Conservation (phyloP, 2,888 invertebrate genomes). For the Trichogramma evanescens region DNA sequence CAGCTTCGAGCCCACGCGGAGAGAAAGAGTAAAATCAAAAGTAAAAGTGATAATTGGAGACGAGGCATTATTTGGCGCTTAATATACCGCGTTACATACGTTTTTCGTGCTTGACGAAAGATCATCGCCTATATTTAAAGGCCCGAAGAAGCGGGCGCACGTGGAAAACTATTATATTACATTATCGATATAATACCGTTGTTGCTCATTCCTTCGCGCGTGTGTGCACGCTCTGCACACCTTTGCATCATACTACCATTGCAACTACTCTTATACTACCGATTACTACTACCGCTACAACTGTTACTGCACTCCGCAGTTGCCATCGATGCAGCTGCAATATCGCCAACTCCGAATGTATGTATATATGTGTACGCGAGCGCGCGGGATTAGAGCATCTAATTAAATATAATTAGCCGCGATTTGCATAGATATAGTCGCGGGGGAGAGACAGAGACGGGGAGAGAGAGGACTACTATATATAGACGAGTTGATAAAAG, state of each 20-base stretch:
- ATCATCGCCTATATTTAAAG: conserved; percentile 3
- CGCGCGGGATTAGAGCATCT: conserved; percentile 43
- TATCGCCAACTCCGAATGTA: not conserved
- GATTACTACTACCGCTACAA: conserved; percentile 11
- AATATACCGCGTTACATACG: too few relatives aligned
- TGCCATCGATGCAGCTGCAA: not conserved
- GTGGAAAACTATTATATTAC: too few relatives aligned
- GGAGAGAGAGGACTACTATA: conserved; percentile 35
- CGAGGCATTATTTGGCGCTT: not conserved
- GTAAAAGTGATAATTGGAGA: conserved; percentile 13
- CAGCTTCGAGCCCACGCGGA: too few relatives aligned
- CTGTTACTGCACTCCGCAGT: conserved; percentile 18
- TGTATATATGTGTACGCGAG: not conserved
- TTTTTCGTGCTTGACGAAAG: not conserved
- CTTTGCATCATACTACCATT: conserved; percentile 17
- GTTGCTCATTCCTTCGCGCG: conserved; percentile 27
- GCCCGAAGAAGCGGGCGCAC: too few relatives aligned
- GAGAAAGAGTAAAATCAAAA: not conserved
- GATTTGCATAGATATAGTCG: conserved; percentile 47
- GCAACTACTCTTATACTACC: not conserved
- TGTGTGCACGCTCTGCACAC: conserved; percentile 21
- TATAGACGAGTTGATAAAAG: conserved; percentile 35
- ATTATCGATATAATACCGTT: conserved; percentile 34
- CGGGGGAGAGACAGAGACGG: too few relatives aligned
- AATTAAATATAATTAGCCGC: conserved; percentile 49